A percentile compares a stretch with the other conserved stretches of the same genome.
These are phyloP conservation scores for Zapornia atra DNA, from an alignment of 2,113 vertebrate species.

Conservation along the genomic window DNA sequence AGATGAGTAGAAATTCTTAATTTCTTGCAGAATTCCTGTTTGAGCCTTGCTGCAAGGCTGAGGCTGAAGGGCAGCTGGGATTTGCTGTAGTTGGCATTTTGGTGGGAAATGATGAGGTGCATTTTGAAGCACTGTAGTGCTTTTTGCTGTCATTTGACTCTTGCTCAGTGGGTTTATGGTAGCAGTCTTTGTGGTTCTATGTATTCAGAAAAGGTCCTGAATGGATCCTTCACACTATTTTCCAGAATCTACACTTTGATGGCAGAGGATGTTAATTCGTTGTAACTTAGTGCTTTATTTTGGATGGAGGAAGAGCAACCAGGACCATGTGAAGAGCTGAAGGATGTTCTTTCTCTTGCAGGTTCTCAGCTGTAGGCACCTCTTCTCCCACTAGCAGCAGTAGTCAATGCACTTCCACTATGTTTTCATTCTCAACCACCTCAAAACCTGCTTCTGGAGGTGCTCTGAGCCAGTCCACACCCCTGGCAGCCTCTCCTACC, in stretches of 20 bases:
- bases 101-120: neutral
- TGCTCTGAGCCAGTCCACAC: slow-evolving; percentile 48
- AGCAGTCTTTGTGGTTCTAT: neutral
- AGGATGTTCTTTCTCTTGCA: slow-evolving; percentile 40
- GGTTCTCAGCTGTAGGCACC: slow-evolving; percentile 79
- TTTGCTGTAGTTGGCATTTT: neutral
- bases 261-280: neutral
- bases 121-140: neutral
- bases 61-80: neutral
- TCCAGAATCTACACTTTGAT: neutral
- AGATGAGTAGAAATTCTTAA: neutral
- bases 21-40: neutral
- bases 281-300: neutral
- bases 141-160: neutral
- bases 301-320: neutral
- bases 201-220: neutral
- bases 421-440: slow-evolving; percentile 77
- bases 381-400: slow-evolving; percentile 49
- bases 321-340: neutral
- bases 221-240: neutral
- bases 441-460: slow-evolving; percentile 72
- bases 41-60: neutral
- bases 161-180: neutral
- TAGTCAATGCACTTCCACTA: neutral
- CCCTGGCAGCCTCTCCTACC: neutral